Percentiles rank a stretch among this genome's conserved stretches.
Evolutionary conservation across 2,113 vertebrate species (phyloP).

Genomic region (Dicentrarchus labrax): DNA sequence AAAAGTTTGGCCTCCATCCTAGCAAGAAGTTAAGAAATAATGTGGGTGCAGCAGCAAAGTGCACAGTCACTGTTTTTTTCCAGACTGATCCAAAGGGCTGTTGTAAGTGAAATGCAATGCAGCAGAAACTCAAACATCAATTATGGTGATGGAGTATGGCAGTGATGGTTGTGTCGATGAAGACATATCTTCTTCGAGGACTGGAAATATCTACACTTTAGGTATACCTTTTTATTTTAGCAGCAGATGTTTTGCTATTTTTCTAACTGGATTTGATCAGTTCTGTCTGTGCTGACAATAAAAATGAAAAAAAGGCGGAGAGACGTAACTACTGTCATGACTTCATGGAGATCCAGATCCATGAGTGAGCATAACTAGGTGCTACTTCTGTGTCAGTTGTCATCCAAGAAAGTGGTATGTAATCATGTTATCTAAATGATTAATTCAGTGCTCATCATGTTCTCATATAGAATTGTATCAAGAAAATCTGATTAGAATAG

Average conservation of each 20-base stretch:
- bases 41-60: slow-evolving; percentile 53
- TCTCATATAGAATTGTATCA: neutral
- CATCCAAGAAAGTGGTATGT: neutral
- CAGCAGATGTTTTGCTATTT: slow-evolving; percentile 7
- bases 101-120: slow-evolving; percentile 64
- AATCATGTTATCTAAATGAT: neutral
- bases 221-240: neutral
- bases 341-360: neutral
- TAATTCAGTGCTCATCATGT: neutral
- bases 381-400: neutral
- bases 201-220: slow-evolving; percentile 20
- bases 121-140: slow-evolving; percentile 65
- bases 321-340: neutral
- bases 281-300: neutral
- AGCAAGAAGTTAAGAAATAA: slow-evolving; percentile 53
- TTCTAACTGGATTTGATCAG: neutral
- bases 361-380: neutral
- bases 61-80: slow-evolving; percentile 59
- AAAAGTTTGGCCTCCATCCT: slow-evolving; percentile 36
- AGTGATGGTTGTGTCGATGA: slow-evolving; percentile 34
- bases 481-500: neutral
- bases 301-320: neutral
- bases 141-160: slow-evolving; percentile 58
- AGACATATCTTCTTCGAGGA: slow-evolving; percentile 28
- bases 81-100: slow-evolving; percentile 49